Conservation (phyloP, 2,888 invertebrate genomes). For the Megamerina dolium region DNA sequence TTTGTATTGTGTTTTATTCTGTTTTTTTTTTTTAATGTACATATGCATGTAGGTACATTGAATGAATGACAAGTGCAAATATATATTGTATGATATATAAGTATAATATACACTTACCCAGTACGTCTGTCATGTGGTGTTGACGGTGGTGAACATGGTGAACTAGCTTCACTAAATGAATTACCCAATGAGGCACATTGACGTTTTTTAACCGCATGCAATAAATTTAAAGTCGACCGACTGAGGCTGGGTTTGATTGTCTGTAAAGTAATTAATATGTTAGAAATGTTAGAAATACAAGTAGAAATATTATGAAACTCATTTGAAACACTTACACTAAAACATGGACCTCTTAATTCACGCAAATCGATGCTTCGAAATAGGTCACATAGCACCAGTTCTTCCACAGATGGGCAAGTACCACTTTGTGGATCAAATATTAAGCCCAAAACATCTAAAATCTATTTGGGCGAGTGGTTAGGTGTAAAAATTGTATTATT, state of each 20-base stretch:
- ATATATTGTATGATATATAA: too few species aligned
- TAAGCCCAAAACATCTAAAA: constrained; percentile 69
- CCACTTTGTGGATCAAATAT: constrained; percentile 67
- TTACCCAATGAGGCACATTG: constrained; percentile 47
- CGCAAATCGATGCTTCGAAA: constrained; percentile 84
- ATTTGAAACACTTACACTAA: constrained; percentile 56
- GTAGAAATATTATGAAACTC: not conserved
- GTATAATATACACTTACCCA: too few species aligned
- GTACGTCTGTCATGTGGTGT: constrained; percentile 48
- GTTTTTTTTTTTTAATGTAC: too few species aligned
- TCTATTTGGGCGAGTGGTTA: too few species aligned
- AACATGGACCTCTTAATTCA: constrained; percentile 77
- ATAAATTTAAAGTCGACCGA: constrained; percentile 46
- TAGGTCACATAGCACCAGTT: constrained; percentile 74
- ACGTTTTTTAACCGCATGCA: constrained; percentile 48
- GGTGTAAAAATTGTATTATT: not conserved
- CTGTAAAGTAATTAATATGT: constrained; percentile 23
- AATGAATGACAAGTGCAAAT: too few species aligned
- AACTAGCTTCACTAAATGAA: constrained; percentile 48
- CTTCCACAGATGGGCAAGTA: constrained; percentile 70
- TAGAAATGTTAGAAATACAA: not conserved
- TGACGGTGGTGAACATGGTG: constrained; percentile 49
- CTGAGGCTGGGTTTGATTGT: constrained; percentile 50
- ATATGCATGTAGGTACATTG: too few species aligned
- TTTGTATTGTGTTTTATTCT: too few species aligned